phyloP scores from a whole-genome alignment of 2,113 vertebrate genomes.

The Myrmecophaga tridactyla region DNA sequence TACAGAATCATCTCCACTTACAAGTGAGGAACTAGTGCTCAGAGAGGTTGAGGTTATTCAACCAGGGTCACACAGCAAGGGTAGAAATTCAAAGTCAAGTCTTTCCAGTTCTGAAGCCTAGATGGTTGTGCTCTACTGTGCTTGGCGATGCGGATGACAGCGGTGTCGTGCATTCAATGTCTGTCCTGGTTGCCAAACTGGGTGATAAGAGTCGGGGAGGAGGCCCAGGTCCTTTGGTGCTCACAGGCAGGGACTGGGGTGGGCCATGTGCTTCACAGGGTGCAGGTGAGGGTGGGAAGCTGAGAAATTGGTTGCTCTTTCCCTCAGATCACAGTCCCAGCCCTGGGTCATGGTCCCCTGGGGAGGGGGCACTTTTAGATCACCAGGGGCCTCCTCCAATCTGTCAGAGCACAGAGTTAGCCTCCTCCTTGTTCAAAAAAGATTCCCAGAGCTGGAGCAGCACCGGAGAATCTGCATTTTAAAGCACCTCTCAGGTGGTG shows the following conservation, averaged over 20 bases:
- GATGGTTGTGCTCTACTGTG: neutral
- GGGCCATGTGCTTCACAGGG: neutral
- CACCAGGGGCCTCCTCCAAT: neutral
- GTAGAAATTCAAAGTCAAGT: neutral
- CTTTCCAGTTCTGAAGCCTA: neutral
- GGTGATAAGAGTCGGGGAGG: neutral
- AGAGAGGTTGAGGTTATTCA: no score
- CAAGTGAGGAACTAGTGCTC: neutral
- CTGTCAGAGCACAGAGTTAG: no score
- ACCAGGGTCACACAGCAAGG: neutral
- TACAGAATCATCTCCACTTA: neutral
- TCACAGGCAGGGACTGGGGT: no score
- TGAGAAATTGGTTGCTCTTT: neutral
- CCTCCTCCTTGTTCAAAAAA: neutral
- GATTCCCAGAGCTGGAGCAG: neutral
- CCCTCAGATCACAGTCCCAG: neutral
- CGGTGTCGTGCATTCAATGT: no score
- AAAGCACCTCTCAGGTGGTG: neutral
- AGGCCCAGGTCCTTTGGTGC: neutral
- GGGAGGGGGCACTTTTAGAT: neutral
- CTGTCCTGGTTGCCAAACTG: neutral
- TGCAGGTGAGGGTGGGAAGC: neutral
- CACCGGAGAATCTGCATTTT: neutral
- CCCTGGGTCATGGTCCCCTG: neutral
- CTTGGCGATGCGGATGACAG: rapidly evolving